Evolutionary conservation across 2,113 vertebrate species (phyloP).

Genomic region (Abramis brama): DNA sequence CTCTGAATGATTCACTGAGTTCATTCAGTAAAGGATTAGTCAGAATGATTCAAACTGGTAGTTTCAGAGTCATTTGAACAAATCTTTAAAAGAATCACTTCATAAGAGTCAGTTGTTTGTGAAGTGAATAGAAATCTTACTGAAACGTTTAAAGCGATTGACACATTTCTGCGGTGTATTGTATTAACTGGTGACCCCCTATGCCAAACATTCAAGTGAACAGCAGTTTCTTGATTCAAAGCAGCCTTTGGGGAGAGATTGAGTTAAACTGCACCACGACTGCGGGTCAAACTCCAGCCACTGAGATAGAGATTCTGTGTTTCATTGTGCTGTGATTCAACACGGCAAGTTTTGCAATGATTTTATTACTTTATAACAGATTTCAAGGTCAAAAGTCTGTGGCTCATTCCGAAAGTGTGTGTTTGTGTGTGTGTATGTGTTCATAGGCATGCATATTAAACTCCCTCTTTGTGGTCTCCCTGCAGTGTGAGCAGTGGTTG

Average conservation of each 20-base stretch:
- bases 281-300: slow-evolving; percentile 33
- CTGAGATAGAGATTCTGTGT: background rate
- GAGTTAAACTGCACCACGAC: slow-evolving; percentile 1
- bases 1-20: background rate
- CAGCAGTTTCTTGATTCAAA: background rate
- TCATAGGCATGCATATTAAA: slow-evolving; percentile 51
- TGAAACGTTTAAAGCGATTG: background rate
- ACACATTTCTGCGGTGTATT: background rate
- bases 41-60: background rate
- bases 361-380: slow-evolving; percentile 43
- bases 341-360: slow-evolving; percentile 38
- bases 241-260: background rate
- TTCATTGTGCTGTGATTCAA: slow-evolving; percentile 15
- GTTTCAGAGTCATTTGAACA: background rate
- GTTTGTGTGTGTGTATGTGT: slow-evolving; percentile 31
- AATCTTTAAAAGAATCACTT: background rate
- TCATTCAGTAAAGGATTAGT: background rate
- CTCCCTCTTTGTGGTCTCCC: slow-evolving; percentile 58
- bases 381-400: slow-evolving; percentile 36
- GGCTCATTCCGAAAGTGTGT: slow-evolving; percentile 3
- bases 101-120: background rate
- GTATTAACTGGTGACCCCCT: background rate
- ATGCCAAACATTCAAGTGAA: background rate
- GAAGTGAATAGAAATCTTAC: background rate
- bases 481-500: slow-evolving; percentile 63